Evolutionary conservation across 2,797 vertebrate species (phyloP).

Genomic region (Acanthopagrus latus): DNA sequence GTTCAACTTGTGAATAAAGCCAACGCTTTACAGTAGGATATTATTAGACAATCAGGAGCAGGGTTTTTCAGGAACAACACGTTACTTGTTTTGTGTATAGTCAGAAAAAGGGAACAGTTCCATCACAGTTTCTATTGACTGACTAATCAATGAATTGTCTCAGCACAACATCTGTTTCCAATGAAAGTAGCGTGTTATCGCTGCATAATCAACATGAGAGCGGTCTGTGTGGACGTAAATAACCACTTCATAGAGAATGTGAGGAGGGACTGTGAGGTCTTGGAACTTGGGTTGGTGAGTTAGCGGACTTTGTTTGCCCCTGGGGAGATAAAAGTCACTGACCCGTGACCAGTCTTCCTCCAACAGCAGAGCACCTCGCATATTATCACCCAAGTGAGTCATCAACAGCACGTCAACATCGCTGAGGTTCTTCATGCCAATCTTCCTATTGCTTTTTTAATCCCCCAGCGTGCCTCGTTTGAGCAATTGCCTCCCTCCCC

Average conservation of each 20-base stretch:
- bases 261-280: constrained; percentile 36
- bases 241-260: constrained; percentile 19
- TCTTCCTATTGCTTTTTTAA: constrained; percentile 62
- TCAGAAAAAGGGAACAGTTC: neutral
- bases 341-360: constrained; percentile 59
- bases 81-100: neutral
- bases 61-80: accelerated
- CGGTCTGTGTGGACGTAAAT: constrained; percentile 1
- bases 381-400: constrained; percentile 74
- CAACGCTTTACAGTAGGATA: neutral
- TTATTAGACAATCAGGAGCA: no score
- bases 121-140: neutral
- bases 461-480: constrained; percentile 56
- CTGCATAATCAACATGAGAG: neutral
- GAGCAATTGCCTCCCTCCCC: constrained; percentile 44
- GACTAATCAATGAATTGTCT: neutral
- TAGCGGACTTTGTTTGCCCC: constrained; percentile 36
- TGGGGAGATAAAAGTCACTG: constrained; percentile 45
- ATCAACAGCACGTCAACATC: constrained; percentile 64
- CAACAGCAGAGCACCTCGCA: constrained; percentile 55
- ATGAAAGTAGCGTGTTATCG: neutral
- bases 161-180: neutral
- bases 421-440: constrained; percentile 61
- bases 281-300: constrained; percentile 25
- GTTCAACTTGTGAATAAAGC: neutral